Base-by-base conservation (phyloP, 2,888 invertebrate genomes). In the Drosophila greeni region DNA sequence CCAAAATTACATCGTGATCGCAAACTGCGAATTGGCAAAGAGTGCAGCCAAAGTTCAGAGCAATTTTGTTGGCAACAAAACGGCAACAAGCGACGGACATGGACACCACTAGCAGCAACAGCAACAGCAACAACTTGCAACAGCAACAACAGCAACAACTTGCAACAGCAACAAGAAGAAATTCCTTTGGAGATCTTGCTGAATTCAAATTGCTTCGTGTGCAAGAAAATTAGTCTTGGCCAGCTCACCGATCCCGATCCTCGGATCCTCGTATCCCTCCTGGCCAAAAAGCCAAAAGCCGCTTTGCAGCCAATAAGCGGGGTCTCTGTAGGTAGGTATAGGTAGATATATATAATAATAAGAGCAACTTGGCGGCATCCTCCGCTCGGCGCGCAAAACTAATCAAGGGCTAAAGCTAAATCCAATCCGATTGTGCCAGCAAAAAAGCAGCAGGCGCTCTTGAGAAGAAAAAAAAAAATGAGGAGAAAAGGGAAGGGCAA, bases 151-250 rank as follows among this genome's bases (percentile, higher is more conserved):
- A 60, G 18, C 40, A 65, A 40, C 70, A 70, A n/a, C n/a, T n/a
- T n/a, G 18, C 40, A 65, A 40, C 70, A 70, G 48, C 70, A 72
- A 74, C 76, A 74, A 36, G 62, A 43, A 62, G 62, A 52, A 60
- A 82, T 80, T 80, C 82, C 82, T 69, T 37, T 24, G 66, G 39
- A 82, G 74, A 80, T 82, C 84, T 67, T 18, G 43, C 72, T 65
- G 72, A 84, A 86, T 86, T 85, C 86, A 78, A 86, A 86, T 87
- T 85, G 82, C 85, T 82, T 86, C 87, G 87, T 87, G 87, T 87
- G 87, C 86, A 88, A 87, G 87, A 87, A 88, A 88, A 88, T 88
- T 87, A 88, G 87, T 87, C 87, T 87, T 86, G 86, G 68, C 67
- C 43, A 40, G 45, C 45, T 54, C 45, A 54, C 62, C 48, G 67